Conservation (phyloP, 2,888 invertebrate genomes). For the Limnephilus lunatus region DNA sequence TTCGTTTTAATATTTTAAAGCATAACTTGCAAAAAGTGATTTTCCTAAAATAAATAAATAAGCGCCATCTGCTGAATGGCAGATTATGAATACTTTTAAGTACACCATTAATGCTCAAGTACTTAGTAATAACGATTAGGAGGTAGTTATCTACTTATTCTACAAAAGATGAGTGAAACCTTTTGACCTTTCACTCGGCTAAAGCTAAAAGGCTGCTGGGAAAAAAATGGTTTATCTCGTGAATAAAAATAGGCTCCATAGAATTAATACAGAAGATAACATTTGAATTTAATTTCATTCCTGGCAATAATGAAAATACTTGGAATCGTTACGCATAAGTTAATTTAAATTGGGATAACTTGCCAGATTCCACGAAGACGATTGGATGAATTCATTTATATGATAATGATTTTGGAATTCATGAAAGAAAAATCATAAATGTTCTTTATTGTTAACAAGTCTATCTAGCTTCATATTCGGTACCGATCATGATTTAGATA, state of each 20-base stretch:
- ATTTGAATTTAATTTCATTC: neutral
- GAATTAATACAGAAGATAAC: neutral
- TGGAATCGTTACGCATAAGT: neutral
- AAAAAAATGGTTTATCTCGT: neutral
- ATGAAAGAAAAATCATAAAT: neutral
- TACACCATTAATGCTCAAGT: neutral
- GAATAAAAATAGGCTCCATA: neutral
- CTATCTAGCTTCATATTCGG: no score
- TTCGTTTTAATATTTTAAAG: no score
- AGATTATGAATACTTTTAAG: no score
- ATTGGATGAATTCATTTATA: neutral
- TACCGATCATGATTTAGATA: no score
- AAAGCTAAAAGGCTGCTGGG: neutral
- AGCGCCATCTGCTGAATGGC: no score
- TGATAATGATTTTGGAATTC: neutral
- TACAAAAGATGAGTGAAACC: neutral
- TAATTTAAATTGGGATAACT: neutral
- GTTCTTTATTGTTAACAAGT: neutral
- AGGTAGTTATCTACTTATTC: neutral
- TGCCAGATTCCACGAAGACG: neutral
- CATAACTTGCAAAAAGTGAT: no score
- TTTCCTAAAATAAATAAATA: no score
- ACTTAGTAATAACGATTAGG: neutral
- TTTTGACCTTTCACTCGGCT: neutral
- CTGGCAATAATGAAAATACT: neutral